These are phyloP conservation scores for Tetranychus urticae DNA, from an alignment of 1,140 invertebrate species.

Conservation along the genomic window DNA sequence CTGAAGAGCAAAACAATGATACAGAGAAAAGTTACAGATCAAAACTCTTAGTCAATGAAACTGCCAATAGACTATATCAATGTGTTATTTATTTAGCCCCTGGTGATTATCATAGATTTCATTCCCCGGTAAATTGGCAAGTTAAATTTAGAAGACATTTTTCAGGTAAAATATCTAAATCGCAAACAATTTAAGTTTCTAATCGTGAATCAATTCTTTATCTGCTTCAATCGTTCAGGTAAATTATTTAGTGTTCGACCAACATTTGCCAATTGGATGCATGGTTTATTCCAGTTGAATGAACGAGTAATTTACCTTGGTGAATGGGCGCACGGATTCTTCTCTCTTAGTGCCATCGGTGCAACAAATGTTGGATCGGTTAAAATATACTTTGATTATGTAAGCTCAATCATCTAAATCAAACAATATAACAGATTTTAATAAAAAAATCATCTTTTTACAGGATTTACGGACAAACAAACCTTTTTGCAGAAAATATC, in stretches of 20 bases:
- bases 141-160: slow-evolving; percentile 67
- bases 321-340: slow-evolving; percentile 84
- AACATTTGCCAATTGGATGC: slow-evolving; percentile 55
- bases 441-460: neutral
- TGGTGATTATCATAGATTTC: slow-evolving; percentile 95
- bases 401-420: slow-evolving; percentile 16
- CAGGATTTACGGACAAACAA: slow-evolving; percentile 3
- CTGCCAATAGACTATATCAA: slow-evolving; percentile 51
- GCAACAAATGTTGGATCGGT: slow-evolving; percentile 98
- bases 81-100: slow-evolving; percentile 90
- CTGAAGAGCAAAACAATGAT: neutral
- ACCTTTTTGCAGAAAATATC: neutral
- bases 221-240: slow-evolving; percentile 21
- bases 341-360: slow-evolving; percentile 87
- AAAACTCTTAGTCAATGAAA: slow-evolving; percentile 9
- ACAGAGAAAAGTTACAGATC: neutral
- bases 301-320: slow-evolving; percentile 85
- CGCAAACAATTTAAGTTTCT: slow-evolving; percentile 45
- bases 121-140: slow-evolving; percentile 78
- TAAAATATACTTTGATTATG: slow-evolving; percentile 54
- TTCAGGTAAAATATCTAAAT: slow-evolving; percentile 39
- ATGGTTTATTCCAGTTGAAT: slow-evolving; percentile 79
- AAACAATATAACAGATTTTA: neutral
- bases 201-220: neutral
- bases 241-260: slow-evolving; percentile 81